phyloP scores from a whole-genome alignment of 2,113 vertebrate species.

The Leptodactylus fuscus region DNA sequence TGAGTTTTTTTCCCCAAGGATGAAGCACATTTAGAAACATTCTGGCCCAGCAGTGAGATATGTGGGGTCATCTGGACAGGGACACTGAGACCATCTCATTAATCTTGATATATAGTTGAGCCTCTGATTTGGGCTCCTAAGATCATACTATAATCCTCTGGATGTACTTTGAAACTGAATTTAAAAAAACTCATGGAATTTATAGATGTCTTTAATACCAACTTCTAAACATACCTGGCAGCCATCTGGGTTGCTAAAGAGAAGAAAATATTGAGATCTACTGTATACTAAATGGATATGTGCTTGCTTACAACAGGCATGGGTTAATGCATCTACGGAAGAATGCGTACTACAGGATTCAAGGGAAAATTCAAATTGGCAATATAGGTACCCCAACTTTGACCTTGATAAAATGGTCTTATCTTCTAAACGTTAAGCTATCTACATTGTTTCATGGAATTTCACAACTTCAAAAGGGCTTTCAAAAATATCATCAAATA shows the following conservation, averaged over 20 bases:
- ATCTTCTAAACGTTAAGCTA: too few species aligned
- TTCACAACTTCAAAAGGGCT: too few species aligned
- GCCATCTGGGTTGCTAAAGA: not conserved
- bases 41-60: not conserved
- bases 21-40: constrained; percentile 18
- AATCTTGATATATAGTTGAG: constrained; percentile 40
- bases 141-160: not conserved
- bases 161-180: constrained; percentile 3
- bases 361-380: too few species aligned
- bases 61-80: constrained; percentile 28
- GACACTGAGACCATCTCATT: constrained; percentile 1
- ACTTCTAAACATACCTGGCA: not conserved
- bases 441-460: too few species aligned
- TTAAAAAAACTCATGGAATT: not conserved
- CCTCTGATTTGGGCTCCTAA: constrained; percentile 11
- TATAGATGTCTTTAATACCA: not conserved
- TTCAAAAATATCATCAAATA: too few species aligned
- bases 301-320: too few species aligned
- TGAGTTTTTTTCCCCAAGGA: not conserved
- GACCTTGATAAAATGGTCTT: too few species aligned
- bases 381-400: too few species aligned
- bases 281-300: not conserved
- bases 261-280: not conserved
- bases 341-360: not conserved
- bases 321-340: not conserved